Evolutionary conservation across 2,888 invertebrate species (phyloP).

Genomic region (Maniola hyperantus): DNA sequence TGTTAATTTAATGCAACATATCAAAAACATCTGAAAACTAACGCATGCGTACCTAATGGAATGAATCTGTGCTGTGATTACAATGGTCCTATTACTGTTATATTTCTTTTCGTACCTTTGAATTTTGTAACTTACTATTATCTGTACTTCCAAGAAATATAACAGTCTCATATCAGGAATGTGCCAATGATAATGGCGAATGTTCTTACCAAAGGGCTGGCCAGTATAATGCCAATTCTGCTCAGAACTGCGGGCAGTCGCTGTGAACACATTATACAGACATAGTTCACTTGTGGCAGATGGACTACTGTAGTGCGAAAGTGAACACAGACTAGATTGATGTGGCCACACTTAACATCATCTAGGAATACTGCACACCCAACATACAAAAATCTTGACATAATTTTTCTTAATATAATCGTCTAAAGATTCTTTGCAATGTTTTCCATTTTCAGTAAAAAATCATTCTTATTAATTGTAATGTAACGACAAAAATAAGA

Average conservation of each 20-base stretch:
- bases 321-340: slow-evolving; percentile 77
- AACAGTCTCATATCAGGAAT: slow-evolving; percentile 66
- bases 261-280: slow-evolving; percentile 90
- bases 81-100: slow-evolving; percentile 48
- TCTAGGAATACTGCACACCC: slow-evolving; percentile 31
- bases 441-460: slow-evolving; percentile 59
- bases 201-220: slow-evolving; percentile 96
- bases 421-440: slow-evolving; percentile 69
- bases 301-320: slow-evolving; percentile 73
- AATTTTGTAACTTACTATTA: neutral
- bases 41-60: slow-evolving; percentile 46
- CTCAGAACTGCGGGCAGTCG: slow-evolving; percentile 97
- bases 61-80: slow-evolving; percentile 47
- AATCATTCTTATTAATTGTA: slow-evolving; percentile 12
- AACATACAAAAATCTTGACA: slow-evolving; percentile 26
- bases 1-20: slow-evolving; percentile 22
- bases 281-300: slow-evolving; percentile 80
- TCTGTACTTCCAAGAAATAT: slow-evolving; percentile 55
- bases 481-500: slow-evolving; percentile 41
- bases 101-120: slow-evolving; percentile 43
- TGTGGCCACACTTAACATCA: slow-evolving; percentile 60
- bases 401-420: slow-evolving; percentile 22
- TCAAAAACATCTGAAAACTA: slow-evolving; percentile 34
- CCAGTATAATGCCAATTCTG: slow-evolving; percentile 98
- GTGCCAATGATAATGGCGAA: slow-evolving; percentile 79